A percentile compares a stretch with the other conserved stretches of the same genome.
phyloP scores from a whole-genome alignment of 2,888 invertebrate genomes.

The Hedychridium roseum region DNA sequence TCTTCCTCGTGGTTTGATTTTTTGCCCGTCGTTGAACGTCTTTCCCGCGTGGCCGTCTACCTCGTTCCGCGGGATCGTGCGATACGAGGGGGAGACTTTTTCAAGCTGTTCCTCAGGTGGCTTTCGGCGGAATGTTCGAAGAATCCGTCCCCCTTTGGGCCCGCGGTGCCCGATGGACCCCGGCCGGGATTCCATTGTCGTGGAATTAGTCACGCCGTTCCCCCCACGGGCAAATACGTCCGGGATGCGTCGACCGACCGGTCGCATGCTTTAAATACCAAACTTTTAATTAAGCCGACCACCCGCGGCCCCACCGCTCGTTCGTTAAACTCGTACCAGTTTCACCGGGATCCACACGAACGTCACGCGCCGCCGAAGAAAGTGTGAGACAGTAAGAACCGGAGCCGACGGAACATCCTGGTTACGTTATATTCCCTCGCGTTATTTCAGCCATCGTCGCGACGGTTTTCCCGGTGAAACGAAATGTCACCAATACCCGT shows the following conservation, averaged over 20 bases:
- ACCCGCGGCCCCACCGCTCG: conserved; percentile 5
- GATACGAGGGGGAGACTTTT: no score
- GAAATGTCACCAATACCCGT: conserved; percentile 3
- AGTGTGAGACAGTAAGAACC: no score
- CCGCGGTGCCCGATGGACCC: conserved; percentile 19
- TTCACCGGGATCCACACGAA: not conserved
- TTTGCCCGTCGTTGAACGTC: no score
- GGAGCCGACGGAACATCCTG: no score
- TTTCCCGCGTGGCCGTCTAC: no score
- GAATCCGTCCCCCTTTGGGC: conserved; percentile 11
- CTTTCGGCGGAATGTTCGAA: no score
- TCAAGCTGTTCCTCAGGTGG: no score
- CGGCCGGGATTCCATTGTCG: conserved; percentile 30
- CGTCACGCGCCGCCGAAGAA: not conserved
- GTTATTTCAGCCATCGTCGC: not conserved
- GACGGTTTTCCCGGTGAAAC: not conserved
- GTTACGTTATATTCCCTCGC: not conserved
- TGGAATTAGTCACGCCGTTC: conserved; percentile 31
- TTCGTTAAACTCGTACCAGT: conserved; percentile 3
- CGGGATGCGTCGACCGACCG: conserved; percentile 12
- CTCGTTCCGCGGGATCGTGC: no score
- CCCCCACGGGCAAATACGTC: conserved; percentile 11
- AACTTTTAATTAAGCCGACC: conserved; percentile 15
- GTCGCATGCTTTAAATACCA: conserved; percentile 20
- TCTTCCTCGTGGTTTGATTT: no score